A percentile compares a stretch with the other conserved stretches of the same genome.
Evolutionary conservation across 2,888 invertebrate genomes (phyloP).

Genomic region (Epirrhoe tristata): DNA sequence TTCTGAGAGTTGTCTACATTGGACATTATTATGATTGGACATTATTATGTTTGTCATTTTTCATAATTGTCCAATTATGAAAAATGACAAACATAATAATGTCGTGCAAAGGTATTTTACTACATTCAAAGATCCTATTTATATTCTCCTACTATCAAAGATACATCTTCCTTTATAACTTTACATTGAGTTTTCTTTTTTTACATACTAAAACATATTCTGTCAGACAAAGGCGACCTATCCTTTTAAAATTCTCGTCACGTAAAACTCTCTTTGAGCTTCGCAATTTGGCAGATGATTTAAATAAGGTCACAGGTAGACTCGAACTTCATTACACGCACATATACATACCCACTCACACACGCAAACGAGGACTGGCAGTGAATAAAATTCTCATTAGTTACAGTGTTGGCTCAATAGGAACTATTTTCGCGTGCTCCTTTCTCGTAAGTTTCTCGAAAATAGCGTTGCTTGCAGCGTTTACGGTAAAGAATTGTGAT

Average conservation of each 20-base stretch:
- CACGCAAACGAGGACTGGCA: conserved; percentile 12
- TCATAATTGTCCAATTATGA: no score
- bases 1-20: no score
- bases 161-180: not conserved
- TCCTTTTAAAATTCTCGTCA: conserved; percentile 58
- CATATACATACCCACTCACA: conserved; percentile 9
- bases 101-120: no score
- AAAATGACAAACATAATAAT: no score
- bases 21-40: no score
- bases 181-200: not conserved
- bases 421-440: conserved; percentile 7
- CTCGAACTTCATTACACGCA: conserved; percentile 28
- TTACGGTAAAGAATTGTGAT: not conserved
- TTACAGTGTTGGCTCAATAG: conserved; percentile 4
- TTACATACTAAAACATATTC: conserved; percentile 7
- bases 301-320: conserved; percentile 54
- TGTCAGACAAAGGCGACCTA: conserved; percentile 26
- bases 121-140: no score
- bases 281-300: conserved; percentile 62
- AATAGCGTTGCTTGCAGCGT: not conserved
- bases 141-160: not conserved
- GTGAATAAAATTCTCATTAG: conserved; percentile 21
- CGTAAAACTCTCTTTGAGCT: conserved; percentile 61
- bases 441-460: not conserved
- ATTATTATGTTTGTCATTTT: no score